Percentiles rank a stretch among this genome's conserved stretches.
Conservation (phyloP, 2,888 invertebrate species). For the Hoplodrina blanda region DNA sequence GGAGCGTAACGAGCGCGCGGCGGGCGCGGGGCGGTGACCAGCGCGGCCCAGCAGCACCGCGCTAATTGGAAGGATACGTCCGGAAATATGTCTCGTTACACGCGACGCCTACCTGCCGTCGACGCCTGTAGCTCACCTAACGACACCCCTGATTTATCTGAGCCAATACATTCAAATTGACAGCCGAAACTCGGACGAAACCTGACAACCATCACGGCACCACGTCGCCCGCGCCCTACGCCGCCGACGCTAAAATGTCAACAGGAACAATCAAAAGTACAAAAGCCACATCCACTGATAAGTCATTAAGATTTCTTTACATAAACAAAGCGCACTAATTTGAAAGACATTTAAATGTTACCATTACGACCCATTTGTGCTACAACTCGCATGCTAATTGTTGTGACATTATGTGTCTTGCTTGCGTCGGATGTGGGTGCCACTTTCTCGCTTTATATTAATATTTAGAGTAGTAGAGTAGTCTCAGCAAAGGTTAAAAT, state of each 20-base stretch:
- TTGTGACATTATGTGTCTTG: slow-evolving; percentile 52
- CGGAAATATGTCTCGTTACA: slow-evolving; percentile 88
- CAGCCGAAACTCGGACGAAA: slow-evolving; percentile 71
- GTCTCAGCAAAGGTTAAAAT: slow-evolving; percentile 23
- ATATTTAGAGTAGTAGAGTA: background rate
- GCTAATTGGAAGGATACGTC: slow-evolving; percentile 88
- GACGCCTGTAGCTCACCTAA: slow-evolving; percentile 69
- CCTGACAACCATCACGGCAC: slow-evolving; percentile 7
- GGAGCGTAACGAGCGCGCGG: slow-evolving; percentile 85
- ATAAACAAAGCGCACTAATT: slow-evolving; percentile 50
- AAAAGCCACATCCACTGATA: slow-evolving; percentile 15
- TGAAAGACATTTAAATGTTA: slow-evolving; percentile 55
- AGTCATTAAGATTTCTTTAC: slow-evolving; percentile 31
- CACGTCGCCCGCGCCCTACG: background rate
- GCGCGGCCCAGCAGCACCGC: slow-evolving; percentile 65
- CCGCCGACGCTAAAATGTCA: slow-evolving; percentile 17
- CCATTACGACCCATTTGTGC: slow-evolving; percentile 49
- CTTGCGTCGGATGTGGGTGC: slow-evolving; percentile 40
- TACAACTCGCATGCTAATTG: slow-evolving; percentile 30
- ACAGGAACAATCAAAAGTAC: slow-evolving; percentile 25
- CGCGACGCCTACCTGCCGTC: slow-evolving; percentile 76
- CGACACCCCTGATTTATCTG: slow-evolving; percentile 84
- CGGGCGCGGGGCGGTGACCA: slow-evolving; percentile 66
- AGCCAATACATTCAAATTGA: slow-evolving; percentile 82
- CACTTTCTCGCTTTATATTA: slow-evolving; percentile 51